Conservation (phyloP, 2,888 invertebrate species). For the Baccha elongata region DNA sequence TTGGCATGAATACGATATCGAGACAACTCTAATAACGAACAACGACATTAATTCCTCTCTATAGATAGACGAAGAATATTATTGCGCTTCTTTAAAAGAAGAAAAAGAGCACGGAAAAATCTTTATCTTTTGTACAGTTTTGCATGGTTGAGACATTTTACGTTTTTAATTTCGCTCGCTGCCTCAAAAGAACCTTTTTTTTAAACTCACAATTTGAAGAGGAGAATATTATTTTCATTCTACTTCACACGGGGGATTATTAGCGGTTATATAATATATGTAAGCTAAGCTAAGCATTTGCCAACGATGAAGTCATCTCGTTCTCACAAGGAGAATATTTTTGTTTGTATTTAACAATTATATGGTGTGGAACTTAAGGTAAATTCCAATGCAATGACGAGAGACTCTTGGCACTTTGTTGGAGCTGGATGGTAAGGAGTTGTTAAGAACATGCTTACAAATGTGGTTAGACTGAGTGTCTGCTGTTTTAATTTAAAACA, state of each 20-base stretch:
- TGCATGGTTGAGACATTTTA: conserved; percentile 1
- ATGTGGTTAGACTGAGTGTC: conserved; percentile 33
- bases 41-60: conserved; percentile 9
- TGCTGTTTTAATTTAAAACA: background rate
- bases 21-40: conserved; percentile 12
- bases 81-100: conserved; percentile 12
- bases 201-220: conserved; percentile 40
- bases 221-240: conserved; percentile 29
- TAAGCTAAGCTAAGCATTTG: conserved; percentile 52
- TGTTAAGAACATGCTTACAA: conserved; percentile 19
- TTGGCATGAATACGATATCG: conserved; percentile 29
- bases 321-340: conserved; percentile 36
- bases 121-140: conserved; percentile 45
- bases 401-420: conserved; percentile 35
- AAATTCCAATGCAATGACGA: conserved; percentile 65
- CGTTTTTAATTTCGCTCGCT: conserved; percentile 22
- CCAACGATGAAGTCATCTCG: conserved; percentile 62
- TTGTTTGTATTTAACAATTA: conserved; percentile 7
- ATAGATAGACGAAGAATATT: background rate
- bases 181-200: conserved; percentile 47
- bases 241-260: conserved; percentile 56
- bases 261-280: conserved; percentile 18
- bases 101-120: background rate
- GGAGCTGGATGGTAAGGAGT: conserved; percentile 14
- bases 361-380: conserved; percentile 35